Percentiles rank a stretch among this genome's conserved stretches.
phyloP scores from a whole-genome alignment of 2,113 vertebrate species.

The Martes martes region DNA sequence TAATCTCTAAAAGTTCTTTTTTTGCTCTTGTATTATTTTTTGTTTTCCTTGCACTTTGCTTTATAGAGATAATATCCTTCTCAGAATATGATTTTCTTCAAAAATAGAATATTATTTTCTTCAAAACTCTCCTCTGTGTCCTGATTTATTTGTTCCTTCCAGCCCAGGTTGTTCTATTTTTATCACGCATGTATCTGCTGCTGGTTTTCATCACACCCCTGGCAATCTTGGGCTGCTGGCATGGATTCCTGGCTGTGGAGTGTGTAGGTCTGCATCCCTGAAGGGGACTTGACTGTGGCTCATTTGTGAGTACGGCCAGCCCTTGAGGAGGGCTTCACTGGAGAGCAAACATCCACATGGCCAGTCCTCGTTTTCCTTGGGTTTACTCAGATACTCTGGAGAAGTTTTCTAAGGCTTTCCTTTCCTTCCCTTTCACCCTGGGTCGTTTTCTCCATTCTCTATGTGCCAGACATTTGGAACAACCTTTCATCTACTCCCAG shows the following conservation, averaged over 20 bases:
- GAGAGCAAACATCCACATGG: neutral
- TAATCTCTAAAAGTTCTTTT: neutral
- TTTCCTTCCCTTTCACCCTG: neutral
- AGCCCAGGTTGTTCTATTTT: neutral
- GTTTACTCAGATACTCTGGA: neutral
- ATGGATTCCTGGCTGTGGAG: neutral
- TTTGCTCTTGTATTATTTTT: neutral
- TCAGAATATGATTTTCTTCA: neutral
- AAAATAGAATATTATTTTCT: neutral
- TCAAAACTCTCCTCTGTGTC: neutral
- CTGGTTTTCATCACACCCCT: neutral
- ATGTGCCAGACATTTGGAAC: neutral
- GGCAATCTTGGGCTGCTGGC: neutral
- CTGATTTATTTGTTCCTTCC: neutral
- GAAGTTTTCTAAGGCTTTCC: neutral
- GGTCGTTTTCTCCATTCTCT: neutral
- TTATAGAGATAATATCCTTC: constrained; percentile 5
- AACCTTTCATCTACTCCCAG: neutral
- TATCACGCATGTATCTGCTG: neutral
- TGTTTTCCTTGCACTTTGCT: neutral
- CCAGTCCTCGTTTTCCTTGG: neutral
- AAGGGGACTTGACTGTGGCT: too few relatives aligned
- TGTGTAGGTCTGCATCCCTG: neutral
- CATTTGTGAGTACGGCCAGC: neutral
- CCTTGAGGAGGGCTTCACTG: neutral